Conservation (phyloP, 2,888 invertebrate species). For the Metopia argyrocephala region DNA sequence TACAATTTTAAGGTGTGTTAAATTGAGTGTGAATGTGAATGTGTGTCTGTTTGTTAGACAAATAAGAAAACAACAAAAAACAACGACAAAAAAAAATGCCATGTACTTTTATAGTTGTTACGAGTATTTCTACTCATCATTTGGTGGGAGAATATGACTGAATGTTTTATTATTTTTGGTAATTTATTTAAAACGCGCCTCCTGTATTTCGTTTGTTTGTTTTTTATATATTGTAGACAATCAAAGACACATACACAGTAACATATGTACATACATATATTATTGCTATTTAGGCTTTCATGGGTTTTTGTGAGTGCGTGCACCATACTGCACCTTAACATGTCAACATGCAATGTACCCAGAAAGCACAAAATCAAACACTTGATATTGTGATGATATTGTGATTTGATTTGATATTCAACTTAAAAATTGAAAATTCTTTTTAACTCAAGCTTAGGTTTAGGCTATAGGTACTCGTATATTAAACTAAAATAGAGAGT, state of each 20-base stretch:
- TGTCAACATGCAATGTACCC: too few species aligned
- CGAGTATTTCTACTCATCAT: conserved; percentile 40
- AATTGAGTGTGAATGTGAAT: not conserved
- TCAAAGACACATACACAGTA: not conserved
- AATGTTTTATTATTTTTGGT: not conserved
- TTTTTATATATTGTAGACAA: not conserved
- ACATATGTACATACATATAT: not conserved
- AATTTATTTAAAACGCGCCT: not conserved
- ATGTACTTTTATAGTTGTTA: conserved; percentile 12
- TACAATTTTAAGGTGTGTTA: conserved; percentile 56
- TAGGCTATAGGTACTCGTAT: too few species aligned
- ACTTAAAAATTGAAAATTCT: too few species aligned
- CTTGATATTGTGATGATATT: too few species aligned
- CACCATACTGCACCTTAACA: conserved; percentile 50
- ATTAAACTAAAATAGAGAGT: too few species aligned
- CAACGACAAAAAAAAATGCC: not conserved
- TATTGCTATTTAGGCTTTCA: not conserved
- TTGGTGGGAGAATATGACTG: conserved; percentile 24
- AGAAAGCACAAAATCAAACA: too few species aligned
- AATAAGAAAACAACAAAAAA: conserved; percentile 19
- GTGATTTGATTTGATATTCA: too few species aligned
- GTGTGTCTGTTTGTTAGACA: conserved; percentile 24
- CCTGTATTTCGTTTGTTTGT: conserved; percentile 10
- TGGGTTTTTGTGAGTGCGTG: not conserved
- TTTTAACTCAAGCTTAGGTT: too few species aligned